Percentiles rank a stretch among this genome's conserved stretches.
Evolutionary conservation across 2,113 vertebrate genomes (phyloP).

Genomic region (Engraulis encrasicolus): DNA sequence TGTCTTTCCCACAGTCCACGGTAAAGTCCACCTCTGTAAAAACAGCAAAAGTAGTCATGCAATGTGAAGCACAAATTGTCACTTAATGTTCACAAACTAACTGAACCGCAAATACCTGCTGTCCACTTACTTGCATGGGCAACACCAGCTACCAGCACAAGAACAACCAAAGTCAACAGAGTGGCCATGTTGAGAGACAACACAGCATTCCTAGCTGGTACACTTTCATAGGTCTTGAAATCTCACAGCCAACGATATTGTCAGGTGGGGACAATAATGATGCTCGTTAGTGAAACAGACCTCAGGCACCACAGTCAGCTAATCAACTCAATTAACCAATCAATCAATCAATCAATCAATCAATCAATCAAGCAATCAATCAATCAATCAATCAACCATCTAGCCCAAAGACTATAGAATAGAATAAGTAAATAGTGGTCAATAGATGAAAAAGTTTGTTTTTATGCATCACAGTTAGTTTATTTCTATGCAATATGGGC

Average conservation of each 20-base stretch:
- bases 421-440: too few species aligned
- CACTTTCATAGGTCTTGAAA: neutral
- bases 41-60: neutral
- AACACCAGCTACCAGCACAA: conserved; percentile 28
- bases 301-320: neutral
- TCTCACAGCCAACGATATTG: neutral
- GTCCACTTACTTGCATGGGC: conserved; percentile 59
- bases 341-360: neutral
- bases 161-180: conserved; percentile 32
- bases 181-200: conserved; percentile 57
- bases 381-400: too few species aligned
- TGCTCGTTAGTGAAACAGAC: neutral
- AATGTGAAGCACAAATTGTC: neutral
- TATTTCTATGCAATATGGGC: too few species aligned
- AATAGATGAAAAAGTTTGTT: too few species aligned
- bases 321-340: neutral
- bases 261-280: neutral
- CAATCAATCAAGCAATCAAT: neutral
- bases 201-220: neutral
- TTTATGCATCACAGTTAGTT: too few species aligned
- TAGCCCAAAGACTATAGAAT: too few species aligned
- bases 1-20: conserved; percentile 60
- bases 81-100: too few species aligned
- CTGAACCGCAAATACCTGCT: too few species aligned
- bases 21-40: conserved; percentile 55